These are phyloP conservation scores for Sphaerophoria rueppellii DNA, from an alignment of 2,888 invertebrate species.

Conservation along the genomic window DNA sequence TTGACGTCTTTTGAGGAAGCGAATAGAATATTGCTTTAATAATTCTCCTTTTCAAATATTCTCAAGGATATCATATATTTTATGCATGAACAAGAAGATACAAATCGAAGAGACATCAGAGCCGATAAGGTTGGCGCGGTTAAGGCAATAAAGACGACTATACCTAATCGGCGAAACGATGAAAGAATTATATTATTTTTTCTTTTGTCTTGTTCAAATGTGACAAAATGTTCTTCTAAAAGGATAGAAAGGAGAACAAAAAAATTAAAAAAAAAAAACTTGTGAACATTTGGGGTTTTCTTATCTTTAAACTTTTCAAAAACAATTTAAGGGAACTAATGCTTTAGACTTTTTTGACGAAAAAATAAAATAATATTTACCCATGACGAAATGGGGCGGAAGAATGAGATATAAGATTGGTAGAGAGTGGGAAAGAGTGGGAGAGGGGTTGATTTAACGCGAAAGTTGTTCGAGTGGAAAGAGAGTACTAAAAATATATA, in stretches of 20 bases:
- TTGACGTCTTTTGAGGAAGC: slow-evolving; percentile 25
- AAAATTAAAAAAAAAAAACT: not conserved
- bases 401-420: slow-evolving; percentile 9
- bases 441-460: not conserved
- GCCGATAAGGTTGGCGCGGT: slow-evolving; percentile 28
- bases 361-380: not conserved
- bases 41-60: slow-evolving; percentile 18
- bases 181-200: slow-evolving; percentile 24
- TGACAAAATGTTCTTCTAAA: not conserved
- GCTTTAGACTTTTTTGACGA: not conserved
- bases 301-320: slow-evolving; percentile 26
- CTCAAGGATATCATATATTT: slow-evolving; percentile 53
- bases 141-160: slow-evolving; percentile 39
- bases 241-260: not conserved
- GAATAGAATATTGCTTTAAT: slow-evolving; percentile 53
- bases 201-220: not conserved
- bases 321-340: slow-evolving; percentile 28
- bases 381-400: slow-evolving; percentile 49
- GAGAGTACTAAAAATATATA: no score
- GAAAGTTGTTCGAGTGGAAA: not conserved
- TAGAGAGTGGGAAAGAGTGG: not conserved
- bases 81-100: slow-evolving; percentile 59
- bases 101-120: slow-evolving; percentile 40
- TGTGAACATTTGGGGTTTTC: slow-evolving; percentile 1
- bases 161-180: not conserved